phyloP scores from a whole-genome alignment of 2,113 vertebrate genomes.

The Tachysurus vachellii region DNA sequence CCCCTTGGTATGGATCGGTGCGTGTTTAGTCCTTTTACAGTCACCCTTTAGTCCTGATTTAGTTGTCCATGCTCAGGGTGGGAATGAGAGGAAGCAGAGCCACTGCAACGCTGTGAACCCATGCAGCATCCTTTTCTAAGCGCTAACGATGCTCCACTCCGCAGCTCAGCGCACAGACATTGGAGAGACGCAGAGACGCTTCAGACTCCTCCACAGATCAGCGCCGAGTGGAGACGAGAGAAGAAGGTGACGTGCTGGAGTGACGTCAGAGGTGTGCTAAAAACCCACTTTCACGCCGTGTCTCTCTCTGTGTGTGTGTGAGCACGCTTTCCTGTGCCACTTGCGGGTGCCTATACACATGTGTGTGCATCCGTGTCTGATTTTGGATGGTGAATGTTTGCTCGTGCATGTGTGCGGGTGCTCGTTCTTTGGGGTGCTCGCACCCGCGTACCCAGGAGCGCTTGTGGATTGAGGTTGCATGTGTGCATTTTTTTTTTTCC shows the following conservation, averaged over 20 bases:
- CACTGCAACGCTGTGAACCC: conserved; percentile 38
- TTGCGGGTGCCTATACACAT: background rate
- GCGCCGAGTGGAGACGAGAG: conserved; percentile 7
- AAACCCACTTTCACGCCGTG: conserved; percentile 49
- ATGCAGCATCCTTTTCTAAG: conserved; percentile 37
- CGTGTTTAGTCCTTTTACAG: background rate
- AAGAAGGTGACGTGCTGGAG: conserved; percentile 29
- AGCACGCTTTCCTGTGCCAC: background rate
- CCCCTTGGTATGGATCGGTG: background rate
- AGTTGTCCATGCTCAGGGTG: conserved; percentile 24
- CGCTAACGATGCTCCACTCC: background rate
- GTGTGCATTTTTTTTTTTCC: background rate
- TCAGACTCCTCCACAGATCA: conserved; percentile 25
- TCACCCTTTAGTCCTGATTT: conserved; percentile 4
- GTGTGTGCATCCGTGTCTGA: background rate
- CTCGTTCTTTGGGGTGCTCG: background rate
- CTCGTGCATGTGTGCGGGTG: background rate
- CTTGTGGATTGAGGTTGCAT: background rate
- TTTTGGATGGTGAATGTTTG: background rate
- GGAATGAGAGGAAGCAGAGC: conserved; percentile 32
- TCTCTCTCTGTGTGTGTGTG: background rate
- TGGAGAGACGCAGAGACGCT: conserved; percentile 5
- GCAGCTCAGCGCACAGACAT: background rate
- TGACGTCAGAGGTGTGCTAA: conserved; percentile 53
- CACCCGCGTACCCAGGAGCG: background rate